phyloP scores from a whole-genome alignment of 1,140 invertebrate genomes.

The Drosophila gunungcola region DNA sequence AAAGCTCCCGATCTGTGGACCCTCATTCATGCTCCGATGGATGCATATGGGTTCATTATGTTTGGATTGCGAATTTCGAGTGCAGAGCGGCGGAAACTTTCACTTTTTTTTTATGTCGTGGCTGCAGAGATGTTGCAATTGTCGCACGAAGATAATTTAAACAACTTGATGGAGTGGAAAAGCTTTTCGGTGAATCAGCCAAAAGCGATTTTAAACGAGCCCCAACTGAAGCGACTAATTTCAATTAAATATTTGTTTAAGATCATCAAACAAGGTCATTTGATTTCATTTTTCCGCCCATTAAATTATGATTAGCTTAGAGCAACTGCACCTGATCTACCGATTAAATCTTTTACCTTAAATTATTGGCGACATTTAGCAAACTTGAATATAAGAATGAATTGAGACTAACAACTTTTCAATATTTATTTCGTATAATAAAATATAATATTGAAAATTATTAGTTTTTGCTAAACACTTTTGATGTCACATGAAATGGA shows the following conservation, averaged over 20 bases:
- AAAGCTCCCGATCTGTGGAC: constrained; percentile 23
- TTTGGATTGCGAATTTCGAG: constrained; percentile 69
- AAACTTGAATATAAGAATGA: too few relatives aligned
- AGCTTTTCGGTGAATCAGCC: constrained; percentile 51
- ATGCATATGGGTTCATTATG: constrained; percentile 58
- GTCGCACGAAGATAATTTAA: constrained; percentile 21
- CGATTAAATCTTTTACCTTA: too few relatives aligned
- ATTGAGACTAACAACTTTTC: too few relatives aligned
- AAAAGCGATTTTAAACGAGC: constrained; percentile 20
- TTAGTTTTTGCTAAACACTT: too few relatives aligned
- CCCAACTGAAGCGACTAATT: not conserved
- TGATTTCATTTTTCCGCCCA: not conserved
- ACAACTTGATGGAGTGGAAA: constrained; percentile 22
- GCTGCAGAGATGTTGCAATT: constrained; percentile 55
- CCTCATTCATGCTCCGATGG: constrained; percentile 55
- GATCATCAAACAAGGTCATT: not conserved
- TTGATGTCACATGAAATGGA: too few relatives aligned
- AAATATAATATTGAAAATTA: too few relatives aligned
- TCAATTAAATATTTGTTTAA: not conserved
- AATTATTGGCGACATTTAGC: too few relatives aligned
- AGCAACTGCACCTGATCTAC: too few relatives aligned
- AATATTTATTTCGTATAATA: too few relatives aligned
- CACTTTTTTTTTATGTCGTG: constrained; percentile 58
- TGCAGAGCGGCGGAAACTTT: constrained; percentile 66
- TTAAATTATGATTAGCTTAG: too few relatives aligned